Base-by-base conservation (phyloP, 2,113 vertebrate genomes). In the Microtus richardsoni region DNA sequence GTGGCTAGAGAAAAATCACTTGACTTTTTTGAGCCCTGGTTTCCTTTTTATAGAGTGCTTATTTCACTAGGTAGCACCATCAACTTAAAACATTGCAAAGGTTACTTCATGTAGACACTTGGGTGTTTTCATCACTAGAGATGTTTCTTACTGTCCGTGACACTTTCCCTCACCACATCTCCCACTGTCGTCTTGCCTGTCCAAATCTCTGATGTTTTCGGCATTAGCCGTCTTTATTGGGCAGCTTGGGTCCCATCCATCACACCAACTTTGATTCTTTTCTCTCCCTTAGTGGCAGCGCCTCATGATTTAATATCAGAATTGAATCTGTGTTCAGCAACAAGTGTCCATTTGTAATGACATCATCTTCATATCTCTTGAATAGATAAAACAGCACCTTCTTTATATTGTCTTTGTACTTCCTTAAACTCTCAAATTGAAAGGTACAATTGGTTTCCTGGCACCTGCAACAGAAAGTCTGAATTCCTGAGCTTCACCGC, bases 21-120 rank as follows among this genome's bases (percentile, higher is more conserved):
- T 64, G 44, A 60, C 26, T 79, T 89, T 79, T 28, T 71, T 89
- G 82, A 66, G 22, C 21, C 33, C 39, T 88, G 28, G 39, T 62
- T 94, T 91, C 66, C 60, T 91, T 85, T 62, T 54, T 93, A 19
- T 80, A 49, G 86, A 88, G 39, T 64, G 36, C 26, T 91, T 85
- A 58, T 85, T 41, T 85, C 6, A 89, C 26, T 85, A 44, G 44
- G n/a, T 74, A 41, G 28, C 64, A 78, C 52, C 60, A 10, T 85
- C n/a, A 85, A 47, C 58, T 28, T n/a, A 44, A 49, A 64, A 44
- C 54, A 77, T 60, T 82, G n/a, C 85, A 68, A 85, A 95, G 83
- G 52, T 87, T 49, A 54, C 36, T 90, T 90, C 1, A 62, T 49
- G 19, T 13, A 71, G 73, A 68, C 39, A 44, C 79, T 44, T 16